Base-by-base conservation (phyloP, 2,797 vertebrate species). In the Enteromius treurensis region DNA sequence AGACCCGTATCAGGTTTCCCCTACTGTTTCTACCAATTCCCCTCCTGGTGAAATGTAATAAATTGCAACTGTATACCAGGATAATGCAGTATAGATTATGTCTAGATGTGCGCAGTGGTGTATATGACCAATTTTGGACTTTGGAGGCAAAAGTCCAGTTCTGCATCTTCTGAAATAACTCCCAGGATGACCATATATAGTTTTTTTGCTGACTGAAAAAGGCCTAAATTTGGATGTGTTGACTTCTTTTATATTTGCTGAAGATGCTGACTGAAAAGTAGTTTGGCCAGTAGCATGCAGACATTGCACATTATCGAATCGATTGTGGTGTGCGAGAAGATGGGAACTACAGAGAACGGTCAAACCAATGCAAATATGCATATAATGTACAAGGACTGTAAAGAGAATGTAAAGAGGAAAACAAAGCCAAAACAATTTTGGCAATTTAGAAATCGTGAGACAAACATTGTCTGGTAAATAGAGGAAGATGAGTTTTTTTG, bases 1-100 rank as follows among this genome's bases (percentile, higher is more conserved):
- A 81, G 69, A 82, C 76, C 51, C 26, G 32, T 78, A 84, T 88
- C 86, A 79, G 53, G 81, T 89, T 89, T 78, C 84, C 69, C n/a
- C 7, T 23, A 42, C 79, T 51, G 60, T 53, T 70, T 60, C 51
- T 79, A 80, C 77, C 65, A 75, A 65, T 47, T 17, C 69, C 9
- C 49, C 21, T n/a, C 64, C 26, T 29, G 10, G 6, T 71, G 26
- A 82, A 86, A 87, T 87, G 21, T 82, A 86, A 82, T 84, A 82
- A 81, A 86, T 60, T 77, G 85, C 76, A 88, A 88, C 73, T 55
- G 73, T 64, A 85, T 82, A 85, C 86, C n/a, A n/a, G 42, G 21
- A 77, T 77, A 49, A 82, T 78, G 64, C 49, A 71, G 53, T 79
- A 81, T 80, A 67, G 37, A 73, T 29, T 79, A 14, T 64, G 47